Conservation (phyloP, 2,888 invertebrate species). For the Caenorhabditis uteleia region DNA sequence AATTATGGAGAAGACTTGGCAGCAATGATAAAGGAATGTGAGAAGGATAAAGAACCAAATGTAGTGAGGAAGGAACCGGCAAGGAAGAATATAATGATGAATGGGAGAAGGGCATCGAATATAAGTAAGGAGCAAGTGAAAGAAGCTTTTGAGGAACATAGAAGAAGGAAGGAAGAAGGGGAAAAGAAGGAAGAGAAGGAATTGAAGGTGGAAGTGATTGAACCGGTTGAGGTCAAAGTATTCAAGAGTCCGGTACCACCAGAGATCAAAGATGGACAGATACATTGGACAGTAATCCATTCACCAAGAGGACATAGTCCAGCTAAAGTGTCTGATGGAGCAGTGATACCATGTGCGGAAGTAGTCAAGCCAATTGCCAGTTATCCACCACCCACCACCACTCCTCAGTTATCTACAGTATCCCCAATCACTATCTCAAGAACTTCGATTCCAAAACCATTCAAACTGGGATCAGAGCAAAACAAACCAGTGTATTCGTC, state of each 20-base stretch:
- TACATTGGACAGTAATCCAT: slow-evolving; percentile 46
- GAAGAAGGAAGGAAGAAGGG: slow-evolving; percentile 1
- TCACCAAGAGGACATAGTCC: slow-evolving; percentile 13
- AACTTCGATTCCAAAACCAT: slow-evolving; percentile 31
- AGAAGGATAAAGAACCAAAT: slow-evolving; percentile 7
- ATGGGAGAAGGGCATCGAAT: slow-evolving; percentile 21
- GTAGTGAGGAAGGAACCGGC: slow-evolving; percentile 5
- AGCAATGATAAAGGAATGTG: slow-evolving; percentile 22
- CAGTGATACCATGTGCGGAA: background rate
- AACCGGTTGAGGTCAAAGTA: background rate
- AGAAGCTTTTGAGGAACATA: slow-evolving; percentile 31
- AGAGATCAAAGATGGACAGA: slow-evolving; percentile 29
- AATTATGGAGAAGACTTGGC: slow-evolving; percentile 27
- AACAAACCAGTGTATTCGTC: slow-evolving; percentile 6
- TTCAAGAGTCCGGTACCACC: slow-evolving; percentile 5
- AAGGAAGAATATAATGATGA: slow-evolving; percentile 5
- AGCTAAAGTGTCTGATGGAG: slow-evolving; percentile 13
- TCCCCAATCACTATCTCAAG: slow-evolving; percentile 16
- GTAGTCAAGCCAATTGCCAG: slow-evolving; percentile 20
- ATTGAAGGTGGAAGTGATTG: slow-evolving; percentile 4
- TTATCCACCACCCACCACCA: slow-evolving; percentile 1
- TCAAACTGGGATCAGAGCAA: slow-evolving; percentile 1
- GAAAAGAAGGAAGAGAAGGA: slow-evolving; percentile 1
- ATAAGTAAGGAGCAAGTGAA: slow-evolving; percentile 36
- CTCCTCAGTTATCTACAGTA: background rate